phyloP scores from a whole-genome alignment of 64 coral and sea anemone genomes.

The Cladopsammia gracilis region DNA sequence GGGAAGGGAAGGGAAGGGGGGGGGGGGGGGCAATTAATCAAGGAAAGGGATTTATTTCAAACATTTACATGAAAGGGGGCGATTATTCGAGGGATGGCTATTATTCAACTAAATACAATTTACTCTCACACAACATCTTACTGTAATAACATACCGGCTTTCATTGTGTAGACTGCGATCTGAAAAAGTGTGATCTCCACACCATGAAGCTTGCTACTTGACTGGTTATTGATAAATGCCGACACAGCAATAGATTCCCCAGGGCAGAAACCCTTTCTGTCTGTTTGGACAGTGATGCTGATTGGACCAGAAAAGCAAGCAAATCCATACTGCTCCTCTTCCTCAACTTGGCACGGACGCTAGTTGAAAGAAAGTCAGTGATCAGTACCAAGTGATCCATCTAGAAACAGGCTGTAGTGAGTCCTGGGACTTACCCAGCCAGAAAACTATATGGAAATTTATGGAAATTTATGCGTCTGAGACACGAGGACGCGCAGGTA shows the following conservation, averaged over 20 bases:
- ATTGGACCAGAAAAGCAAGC: constrained; percentile 75
- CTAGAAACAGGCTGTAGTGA: neutral
- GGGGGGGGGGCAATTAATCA: too few relatives aligned
- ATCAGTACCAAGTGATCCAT: too few relatives aligned
- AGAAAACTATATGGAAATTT: neutral
- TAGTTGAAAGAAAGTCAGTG: neutral
- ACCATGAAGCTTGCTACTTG: constrained; percentile 62
- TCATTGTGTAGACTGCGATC: constrained; percentile 50
- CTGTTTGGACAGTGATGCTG: constrained; percentile 68
- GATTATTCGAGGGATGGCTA: too few relatives aligned
- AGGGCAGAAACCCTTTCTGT: constrained; percentile 89
- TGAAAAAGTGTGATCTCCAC: constrained; percentile 77
- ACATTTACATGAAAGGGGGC: too few relatives aligned
- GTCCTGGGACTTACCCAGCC: neutral
- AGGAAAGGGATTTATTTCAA: too few relatives aligned
- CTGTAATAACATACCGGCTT: neutral
- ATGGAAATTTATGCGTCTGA: too few relatives aligned
- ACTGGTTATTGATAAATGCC: constrained; percentile 85
- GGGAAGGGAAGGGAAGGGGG: too few relatives aligned
- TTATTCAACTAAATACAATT: too few relatives aligned
- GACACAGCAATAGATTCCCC: constrained; percentile 87
- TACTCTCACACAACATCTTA: too few relatives aligned
- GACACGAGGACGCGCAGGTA: too few relatives aligned
- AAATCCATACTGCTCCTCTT: constrained; percentile 20
- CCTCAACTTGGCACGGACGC: constrained; percentile 81